Percentiles rank a stretch among this genome's conserved stretches.
These are phyloP conservation scores for Melipona beecheii DNA, from an alignment of 2,888 invertebrate species.

Conservation along the genomic window DNA sequence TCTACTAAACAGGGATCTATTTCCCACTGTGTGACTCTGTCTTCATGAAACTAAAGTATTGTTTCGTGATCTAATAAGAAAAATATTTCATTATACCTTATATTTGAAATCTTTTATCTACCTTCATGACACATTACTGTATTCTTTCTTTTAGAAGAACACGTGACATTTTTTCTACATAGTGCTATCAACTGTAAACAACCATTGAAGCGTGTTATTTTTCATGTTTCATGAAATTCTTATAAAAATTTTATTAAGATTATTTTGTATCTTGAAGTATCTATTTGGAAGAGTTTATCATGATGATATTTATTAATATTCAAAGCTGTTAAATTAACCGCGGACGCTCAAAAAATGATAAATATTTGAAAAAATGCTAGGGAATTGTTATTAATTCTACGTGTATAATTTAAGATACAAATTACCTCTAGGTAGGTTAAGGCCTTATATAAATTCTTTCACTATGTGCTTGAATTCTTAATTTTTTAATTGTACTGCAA, in stretches of 20 bases:
- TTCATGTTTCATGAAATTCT: not conserved
- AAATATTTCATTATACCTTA: not conserved
- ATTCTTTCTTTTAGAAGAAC: not conserved
- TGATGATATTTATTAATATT: not conserved
- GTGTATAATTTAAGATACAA: not conserved
- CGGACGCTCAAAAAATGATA: not conserved
- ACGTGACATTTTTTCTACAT: not conserved
- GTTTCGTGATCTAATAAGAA: conserved; percentile 1
- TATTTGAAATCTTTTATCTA: not conserved
- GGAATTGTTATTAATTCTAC: conserved; percentile 12
- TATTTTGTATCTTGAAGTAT: not conserved
- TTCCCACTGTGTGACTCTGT: conserved; percentile 8
- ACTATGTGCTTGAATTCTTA: not conserved
- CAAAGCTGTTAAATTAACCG: not conserved
- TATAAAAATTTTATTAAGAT: not conserved
- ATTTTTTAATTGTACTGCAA: not conserved
- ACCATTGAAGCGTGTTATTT: not conserved
- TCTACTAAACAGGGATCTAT: conserved; percentile 9
- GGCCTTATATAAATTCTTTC: conserved; percentile 4
- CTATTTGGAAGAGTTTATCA: not conserved
- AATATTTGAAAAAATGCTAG: not conserved
- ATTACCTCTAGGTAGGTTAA: conserved; percentile 23
- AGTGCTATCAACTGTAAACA: not conserved
- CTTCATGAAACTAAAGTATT: conserved; percentile 12
- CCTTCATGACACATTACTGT: not conserved